phyloP scores from a whole-genome alignment of 2,797 vertebrate genomes.

The Enteromius mattozi region DNA sequence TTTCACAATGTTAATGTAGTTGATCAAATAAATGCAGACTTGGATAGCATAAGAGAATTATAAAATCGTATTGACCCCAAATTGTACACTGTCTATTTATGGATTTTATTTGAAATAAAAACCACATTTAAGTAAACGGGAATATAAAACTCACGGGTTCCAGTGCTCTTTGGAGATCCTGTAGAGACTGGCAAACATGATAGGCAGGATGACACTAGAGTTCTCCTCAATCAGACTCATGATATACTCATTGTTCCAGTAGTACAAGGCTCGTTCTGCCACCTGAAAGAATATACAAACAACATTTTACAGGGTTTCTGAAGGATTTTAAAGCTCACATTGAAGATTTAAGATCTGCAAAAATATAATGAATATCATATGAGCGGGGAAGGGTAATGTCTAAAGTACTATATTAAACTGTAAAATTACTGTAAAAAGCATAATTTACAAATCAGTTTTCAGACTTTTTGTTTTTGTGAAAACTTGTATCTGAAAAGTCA shows the following conservation, averaged over 20 bases:
- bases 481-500: no score
- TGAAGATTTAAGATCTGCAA: no score
- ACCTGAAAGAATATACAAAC: slow-evolving; percentile 77
- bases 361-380: no score
- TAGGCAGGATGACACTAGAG: slow-evolving; percentile 97
- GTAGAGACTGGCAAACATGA: slow-evolving; percentile 99
- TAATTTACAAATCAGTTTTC: no score
- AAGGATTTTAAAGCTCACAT: no score
- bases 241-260: slow-evolving; percentile 99
- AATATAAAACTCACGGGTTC: slow-evolving; percentile 90
- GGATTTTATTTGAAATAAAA: background rate
- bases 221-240: slow-evolving; percentile 99
- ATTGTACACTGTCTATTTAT: background rate
- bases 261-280: slow-evolving; percentile 96
- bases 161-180: slow-evolving; percentile 99
- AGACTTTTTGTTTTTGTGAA: no score
- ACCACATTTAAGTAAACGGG: background rate
- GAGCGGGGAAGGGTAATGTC: no score
- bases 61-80: background rate
- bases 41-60: background rate
- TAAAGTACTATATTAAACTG: no score
- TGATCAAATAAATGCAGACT: background rate
- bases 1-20: background rate
- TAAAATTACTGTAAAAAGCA: no score
- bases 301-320: background rate